Base-by-base conservation (phyloP, 1,140 invertebrate species). In the Bombyx mandarina region DNA sequence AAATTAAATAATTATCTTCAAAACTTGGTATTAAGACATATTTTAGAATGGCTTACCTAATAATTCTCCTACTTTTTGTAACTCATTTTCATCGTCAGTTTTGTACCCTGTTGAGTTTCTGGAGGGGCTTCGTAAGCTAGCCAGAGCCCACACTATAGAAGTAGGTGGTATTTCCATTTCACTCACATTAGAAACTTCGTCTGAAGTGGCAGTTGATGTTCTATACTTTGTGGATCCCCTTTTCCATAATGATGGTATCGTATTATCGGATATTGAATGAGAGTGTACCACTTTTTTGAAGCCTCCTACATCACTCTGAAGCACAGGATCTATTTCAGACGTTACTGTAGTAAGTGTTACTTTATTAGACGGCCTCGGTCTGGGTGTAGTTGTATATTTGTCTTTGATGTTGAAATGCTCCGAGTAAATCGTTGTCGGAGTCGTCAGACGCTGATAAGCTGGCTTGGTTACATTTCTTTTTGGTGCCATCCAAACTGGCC, bases 391-490 rank as follows among this genome's bases (percentile, higher is more conserved):
- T 5, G 66, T 67, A 44, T 73, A 67, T 62, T 76, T 85, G 12
- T 82, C 75, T 63, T 79, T 84, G n/a, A 85, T 84, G 67, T 76
- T 77, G 59, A 85, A 87, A 73, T 87, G 78, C 60, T 85, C 82
- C 3, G 75, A 79, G 55, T 87, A 85, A 57, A 87, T 87, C 22
- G 82, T 85, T 8, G 82, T 73, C 46, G 79, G 79, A 43, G 62
- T 54, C 12, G 72, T 66, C 3, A 69, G 58, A 57, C 70, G 53
- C 18, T 57, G 48, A 42, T 64, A 61, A 43, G 26, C 46, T 56
- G 49, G 57, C 58, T 65, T 71, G n/a, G 76, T 79, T 22, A 71
- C 51, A 52, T 83, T 83, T 43, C 74, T 66, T 57, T 71, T 73
- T 6, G 83, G 83, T 9, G 75, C 67, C 73, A 86, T 78, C 83